These are phyloP conservation scores for Holothuria scabra DNA, from an alignment of 53 echinoderm and acorn worm genomes.

Conservation along the genomic window DNA sequence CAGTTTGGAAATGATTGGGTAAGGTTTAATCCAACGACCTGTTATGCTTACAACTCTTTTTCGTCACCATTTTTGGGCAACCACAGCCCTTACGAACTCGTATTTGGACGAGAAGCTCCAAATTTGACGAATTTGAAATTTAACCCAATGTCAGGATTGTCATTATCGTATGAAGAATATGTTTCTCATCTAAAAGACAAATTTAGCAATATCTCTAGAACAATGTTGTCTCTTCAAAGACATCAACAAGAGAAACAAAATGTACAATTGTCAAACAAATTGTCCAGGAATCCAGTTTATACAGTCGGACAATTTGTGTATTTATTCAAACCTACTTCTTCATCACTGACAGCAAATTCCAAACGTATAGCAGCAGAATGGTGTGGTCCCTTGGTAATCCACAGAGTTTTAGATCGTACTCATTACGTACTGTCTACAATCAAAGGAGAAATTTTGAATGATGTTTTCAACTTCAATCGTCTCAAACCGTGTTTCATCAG, in stretches of 20 bases:
- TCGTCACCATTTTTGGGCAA: not conserved
- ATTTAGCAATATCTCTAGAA: slow-evolving; percentile 5
- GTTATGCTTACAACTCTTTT: slow-evolving; percentile 2
- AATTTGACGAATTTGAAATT: no score
- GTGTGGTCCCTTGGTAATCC: no score
- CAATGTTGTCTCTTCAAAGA: slow-evolving; percentile 5
- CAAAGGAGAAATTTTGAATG: slow-evolving; percentile 46
- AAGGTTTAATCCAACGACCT: not conserved
- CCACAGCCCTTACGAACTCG: slow-evolving; percentile 12
- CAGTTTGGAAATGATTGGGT: no score
- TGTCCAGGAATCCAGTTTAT: slow-evolving; percentile 6
- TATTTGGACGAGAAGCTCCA: not conserved
- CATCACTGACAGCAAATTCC: not conserved
- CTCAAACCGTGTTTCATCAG: slow-evolving; percentile 55
- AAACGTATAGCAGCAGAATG: slow-evolving; percentile 16
- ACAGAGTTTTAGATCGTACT: slow-evolving; percentile 17
- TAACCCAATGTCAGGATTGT: not conserved
- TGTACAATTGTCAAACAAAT: not conserved
- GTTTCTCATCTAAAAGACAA: slow-evolving; percentile 6
- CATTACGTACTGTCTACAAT: slow-evolving; percentile 34
- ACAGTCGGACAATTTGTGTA: not conserved
- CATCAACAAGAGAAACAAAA: slow-evolving; percentile 19
- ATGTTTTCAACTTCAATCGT: slow-evolving; percentile 50
- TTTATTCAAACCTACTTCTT: not conserved
- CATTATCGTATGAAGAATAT: not conserved